Evolutionary conservation across 37 sponge, comb jelly and placozoan species (phyloP), one percentile per base, ranked within the genome.

Genomic region (Cliona cf. orientalis): DNA sequence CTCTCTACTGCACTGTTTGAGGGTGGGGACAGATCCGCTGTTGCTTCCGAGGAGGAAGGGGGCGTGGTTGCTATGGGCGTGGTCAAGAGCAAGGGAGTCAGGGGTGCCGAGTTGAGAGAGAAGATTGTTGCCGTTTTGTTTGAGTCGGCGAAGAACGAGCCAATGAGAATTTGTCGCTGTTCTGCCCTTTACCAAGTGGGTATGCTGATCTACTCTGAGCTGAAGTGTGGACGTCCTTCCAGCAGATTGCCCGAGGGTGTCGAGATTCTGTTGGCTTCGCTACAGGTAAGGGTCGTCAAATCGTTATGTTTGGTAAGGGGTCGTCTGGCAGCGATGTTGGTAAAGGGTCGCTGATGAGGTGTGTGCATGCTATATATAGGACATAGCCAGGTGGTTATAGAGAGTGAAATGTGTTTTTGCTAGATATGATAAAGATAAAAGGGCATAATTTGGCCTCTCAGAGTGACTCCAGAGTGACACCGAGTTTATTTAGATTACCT

Each of bases 171-270:
- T 22, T 38, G 67, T 35, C 76, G 93, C 53, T 85, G 89, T 38
- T 59, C 82, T 39, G 89, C 89, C 32, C 59, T 93, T n/a, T 70
- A 85, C 39, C 83, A 81, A 28, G 46, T 89, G 21, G 93, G 93
- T 25, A 76, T 82, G 45, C 46, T 93, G 31, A 62, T 66, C 29
- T 85, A 68, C 73, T 66, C 78, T 21, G 77, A 80, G 26, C 79
- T 93, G 31, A 39, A 29, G 0, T 28, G 42, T 44, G 58, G 73
- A 39, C 42, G 11, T 19, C 49, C 61, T 14, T 82, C 70, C 38
- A 44, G 29, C 25, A 68, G 69, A 26, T 26, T 88, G 7, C 39
- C 64, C 14, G 82, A 88, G 26, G 82, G 75, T 4, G 36, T 93
- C 6, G 76, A 93, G 44, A 85, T 93, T 29, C 57, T 93, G 26